Evolutionary conservation across 2,113 vertebrate genomes (phyloP).

Genomic region (Eolophus roseicapilla): DNA sequence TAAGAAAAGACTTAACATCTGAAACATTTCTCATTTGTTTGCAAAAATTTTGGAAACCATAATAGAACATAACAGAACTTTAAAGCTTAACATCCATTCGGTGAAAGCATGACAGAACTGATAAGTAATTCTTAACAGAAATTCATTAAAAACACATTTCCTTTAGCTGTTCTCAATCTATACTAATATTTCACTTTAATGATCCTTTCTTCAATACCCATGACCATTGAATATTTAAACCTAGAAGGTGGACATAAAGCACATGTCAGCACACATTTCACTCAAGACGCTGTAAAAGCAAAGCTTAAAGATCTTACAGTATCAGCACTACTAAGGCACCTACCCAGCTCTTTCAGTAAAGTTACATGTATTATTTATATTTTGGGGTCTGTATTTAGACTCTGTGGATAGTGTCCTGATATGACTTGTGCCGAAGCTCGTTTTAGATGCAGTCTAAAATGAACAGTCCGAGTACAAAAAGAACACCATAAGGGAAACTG

Average conservation of each 20-base stretch:
- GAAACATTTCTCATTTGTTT: neutral
- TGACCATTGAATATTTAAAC: neutral
- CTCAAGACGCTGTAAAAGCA: neutral
- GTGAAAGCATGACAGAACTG: neutral
- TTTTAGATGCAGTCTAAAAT: neutral
- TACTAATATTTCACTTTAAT: neutral
- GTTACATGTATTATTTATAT: fast-evolving
- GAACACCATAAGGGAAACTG: neutral
- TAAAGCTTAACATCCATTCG: neutral
- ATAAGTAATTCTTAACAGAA: neutral
- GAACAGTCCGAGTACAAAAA: neutral
- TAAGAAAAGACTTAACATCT: neutral
- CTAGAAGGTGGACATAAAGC: neutral
- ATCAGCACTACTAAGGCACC: neutral
- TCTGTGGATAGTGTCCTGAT: neutral
- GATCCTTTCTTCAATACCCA: neutral
- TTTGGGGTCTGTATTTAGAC: neutral
- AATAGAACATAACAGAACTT: neutral
- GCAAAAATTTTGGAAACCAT: neutral
- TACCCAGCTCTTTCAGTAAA: neutral
- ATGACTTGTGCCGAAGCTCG: neutral
- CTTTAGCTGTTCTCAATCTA: neutral
- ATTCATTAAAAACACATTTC: neutral
- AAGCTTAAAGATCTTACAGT: neutral
- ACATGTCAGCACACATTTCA: fast-evolving